Evolutionary conservation across 2,797 vertebrate genomes (phyloP).

Genomic region (Naso thynnoides): DNA sequence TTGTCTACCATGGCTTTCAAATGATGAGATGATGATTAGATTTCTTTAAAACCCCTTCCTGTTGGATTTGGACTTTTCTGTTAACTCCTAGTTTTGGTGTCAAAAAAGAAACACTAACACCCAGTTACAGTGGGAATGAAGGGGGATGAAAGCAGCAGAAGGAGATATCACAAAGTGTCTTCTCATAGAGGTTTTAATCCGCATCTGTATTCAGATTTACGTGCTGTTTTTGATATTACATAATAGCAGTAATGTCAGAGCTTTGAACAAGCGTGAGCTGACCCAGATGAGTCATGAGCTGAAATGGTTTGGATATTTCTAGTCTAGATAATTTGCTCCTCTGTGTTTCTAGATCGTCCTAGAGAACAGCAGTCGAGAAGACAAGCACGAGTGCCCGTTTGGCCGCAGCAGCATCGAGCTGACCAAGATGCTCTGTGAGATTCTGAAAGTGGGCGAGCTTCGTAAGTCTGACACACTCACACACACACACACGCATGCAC

Average conservation of each 20-base stretch:
- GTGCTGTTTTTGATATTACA: neutral
- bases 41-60: neutral
- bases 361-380: conserved; percentile 98
- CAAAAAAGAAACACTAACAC: neutral
- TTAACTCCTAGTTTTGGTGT: neutral
- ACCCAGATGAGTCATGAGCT: neutral
- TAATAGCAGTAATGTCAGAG: neutral
- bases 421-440: conserved; percentile 99
- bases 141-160: neutral
- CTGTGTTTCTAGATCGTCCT: conserved; percentile 91
- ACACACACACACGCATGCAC: neutral
- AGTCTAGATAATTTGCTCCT: neutral
- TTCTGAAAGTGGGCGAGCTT: conserved; percentile 97
- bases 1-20: too few species aligned
- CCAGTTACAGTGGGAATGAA: neutral
- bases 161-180: neutral
- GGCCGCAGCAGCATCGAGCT: conserved; percentile 98
- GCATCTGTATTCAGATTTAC: neutral
- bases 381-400: conserved; percentile 98
- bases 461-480: conserved; percentile 87
- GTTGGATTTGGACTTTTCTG: neutral
- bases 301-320: neutral
- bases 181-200: neutral
- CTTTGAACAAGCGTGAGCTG: neutral
- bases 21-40: too few species aligned